Conservation (phyloP, 1,140 invertebrate genomes). For the Bradynema listronoti region DNA sequence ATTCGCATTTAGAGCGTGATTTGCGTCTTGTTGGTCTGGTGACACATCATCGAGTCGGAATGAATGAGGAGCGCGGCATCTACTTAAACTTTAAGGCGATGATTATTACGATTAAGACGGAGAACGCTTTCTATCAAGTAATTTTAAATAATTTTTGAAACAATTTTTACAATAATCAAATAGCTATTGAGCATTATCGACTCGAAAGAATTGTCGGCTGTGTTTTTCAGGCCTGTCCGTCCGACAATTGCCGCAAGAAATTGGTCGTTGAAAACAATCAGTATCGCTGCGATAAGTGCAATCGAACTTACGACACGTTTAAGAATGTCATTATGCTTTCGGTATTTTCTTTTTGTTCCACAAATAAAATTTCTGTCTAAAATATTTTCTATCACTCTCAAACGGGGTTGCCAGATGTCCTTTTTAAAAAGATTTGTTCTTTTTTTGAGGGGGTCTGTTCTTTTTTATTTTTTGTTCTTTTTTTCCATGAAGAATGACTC, state of each 20-base stretch:
- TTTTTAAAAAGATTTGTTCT: too few relatives aligned
- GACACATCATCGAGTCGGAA: constrained; percentile 20
- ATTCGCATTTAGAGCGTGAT: constrained; percentile 52
- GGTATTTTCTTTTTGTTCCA: constrained; percentile 66
- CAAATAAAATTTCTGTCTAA: constrained; percentile 8
- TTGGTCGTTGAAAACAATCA: constrained; percentile 68
- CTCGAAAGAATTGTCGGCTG: constrained; percentile 3
- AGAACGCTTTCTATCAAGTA: constrained; percentile 48
- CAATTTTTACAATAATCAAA: constrained; percentile 12
- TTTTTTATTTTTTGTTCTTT: too few relatives aligned
- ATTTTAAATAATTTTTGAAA: not conserved
- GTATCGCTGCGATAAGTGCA: constrained; percentile 90
- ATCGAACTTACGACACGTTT: constrained; percentile 73
- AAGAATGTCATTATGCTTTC: constrained; percentile 75
- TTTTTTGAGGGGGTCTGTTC: too few relatives aligned
- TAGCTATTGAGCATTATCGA: not conserved
- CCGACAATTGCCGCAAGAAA: constrained; percentile 48
- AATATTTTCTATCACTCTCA: too few relatives aligned
- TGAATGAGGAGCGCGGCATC: constrained; percentile 24
- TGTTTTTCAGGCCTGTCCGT: constrained; percentile 42
- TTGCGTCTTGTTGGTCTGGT: constrained; percentile 39
- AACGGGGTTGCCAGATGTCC: too few relatives aligned
- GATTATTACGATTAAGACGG: constrained; percentile 30
- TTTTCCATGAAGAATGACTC: too few relatives aligned
- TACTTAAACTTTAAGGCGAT: constrained; percentile 42